These are phyloP conservation scores for Danionella cerebrum DNA, from an alignment of 2,113 vertebrate species.

Conservation along the genomic window DNA sequence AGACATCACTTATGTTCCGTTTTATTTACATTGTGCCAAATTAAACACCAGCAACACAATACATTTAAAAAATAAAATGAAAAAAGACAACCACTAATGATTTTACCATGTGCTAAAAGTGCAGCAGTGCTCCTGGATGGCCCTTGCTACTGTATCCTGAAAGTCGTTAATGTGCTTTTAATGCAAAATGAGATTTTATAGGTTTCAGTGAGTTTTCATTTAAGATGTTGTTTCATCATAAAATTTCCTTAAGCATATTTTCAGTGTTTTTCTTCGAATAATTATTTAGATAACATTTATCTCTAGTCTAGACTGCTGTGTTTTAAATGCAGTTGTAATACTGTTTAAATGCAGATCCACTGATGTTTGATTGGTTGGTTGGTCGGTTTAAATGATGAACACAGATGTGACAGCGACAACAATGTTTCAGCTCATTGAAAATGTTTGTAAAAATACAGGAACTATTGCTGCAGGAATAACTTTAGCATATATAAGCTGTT, in stretches of 20 bases:
- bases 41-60: no score
- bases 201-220: background rate
- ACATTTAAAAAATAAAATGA: no score
- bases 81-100: background rate
- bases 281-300: background rate
- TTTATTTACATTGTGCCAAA: no score
- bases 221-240: no score
- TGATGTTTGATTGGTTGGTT: background rate
- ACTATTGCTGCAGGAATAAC: no score
- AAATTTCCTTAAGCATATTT: background rate
- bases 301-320: background rate
- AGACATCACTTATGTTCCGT: no score
- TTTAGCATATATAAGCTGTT: no score
- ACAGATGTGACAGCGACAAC: background rate
- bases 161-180: background rate
- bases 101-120: constrained; percentile 3
- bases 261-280: background rate
- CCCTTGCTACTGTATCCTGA: background rate
- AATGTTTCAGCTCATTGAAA: background rate
- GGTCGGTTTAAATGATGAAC: background rate
- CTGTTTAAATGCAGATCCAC: background rate
- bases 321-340: background rate
- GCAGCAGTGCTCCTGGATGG: background rate
- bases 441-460: background rate
- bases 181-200: background rate